Evolutionary conservation across 2,113 vertebrate genomes (phyloP).

Genomic region (Myiozetetes cayanensis): DNA sequence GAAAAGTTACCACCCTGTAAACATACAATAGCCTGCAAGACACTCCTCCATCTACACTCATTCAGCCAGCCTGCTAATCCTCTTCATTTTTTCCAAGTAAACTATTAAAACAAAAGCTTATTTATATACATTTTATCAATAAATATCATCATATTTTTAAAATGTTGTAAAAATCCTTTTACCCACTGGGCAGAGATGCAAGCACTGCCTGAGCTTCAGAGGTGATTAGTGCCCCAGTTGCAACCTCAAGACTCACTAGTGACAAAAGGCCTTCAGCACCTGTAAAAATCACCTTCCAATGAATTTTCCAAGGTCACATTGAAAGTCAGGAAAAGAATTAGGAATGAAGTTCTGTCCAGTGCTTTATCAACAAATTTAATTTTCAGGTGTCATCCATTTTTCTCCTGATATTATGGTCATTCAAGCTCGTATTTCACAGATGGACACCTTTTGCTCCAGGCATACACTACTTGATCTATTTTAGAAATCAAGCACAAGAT

Average conservation of each 20-base stretch:
- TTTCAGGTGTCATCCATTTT: constrained; percentile 56
- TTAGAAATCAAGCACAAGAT: constrained; percentile 55
- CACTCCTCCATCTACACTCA: not conserved
- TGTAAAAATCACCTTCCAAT: not conserved
- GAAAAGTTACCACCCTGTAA: not conserved
- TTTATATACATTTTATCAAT: not conserved
- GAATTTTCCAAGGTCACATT: not conserved
- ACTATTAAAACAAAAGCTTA: not conserved
- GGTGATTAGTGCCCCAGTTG: not conserved
- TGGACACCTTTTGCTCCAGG: constrained; percentile 66
- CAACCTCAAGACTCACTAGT: not conserved
- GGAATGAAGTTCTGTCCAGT: not conserved
- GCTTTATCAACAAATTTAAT: constrained; percentile 55
- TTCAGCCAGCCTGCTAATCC: not conserved
- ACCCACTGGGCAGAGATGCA: not conserved
- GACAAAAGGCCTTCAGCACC: not conserved
- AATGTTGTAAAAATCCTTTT: not conserved
- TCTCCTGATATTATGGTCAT: constrained; percentile 48
- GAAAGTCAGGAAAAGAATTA: constrained; percentile 20
- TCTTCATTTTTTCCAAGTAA: not conserved
- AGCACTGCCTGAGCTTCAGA: not conserved
- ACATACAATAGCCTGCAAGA: not conserved
- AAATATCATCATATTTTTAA: not conserved
- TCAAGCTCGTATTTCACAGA: constrained; percentile 68
- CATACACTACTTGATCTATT: constrained; percentile 54